A percentile compares a stretch with the other conserved stretches of the same genome.
Conservation (phyloP, 2,113 vertebrate species). For the Sceloporus undulatus region DNA sequence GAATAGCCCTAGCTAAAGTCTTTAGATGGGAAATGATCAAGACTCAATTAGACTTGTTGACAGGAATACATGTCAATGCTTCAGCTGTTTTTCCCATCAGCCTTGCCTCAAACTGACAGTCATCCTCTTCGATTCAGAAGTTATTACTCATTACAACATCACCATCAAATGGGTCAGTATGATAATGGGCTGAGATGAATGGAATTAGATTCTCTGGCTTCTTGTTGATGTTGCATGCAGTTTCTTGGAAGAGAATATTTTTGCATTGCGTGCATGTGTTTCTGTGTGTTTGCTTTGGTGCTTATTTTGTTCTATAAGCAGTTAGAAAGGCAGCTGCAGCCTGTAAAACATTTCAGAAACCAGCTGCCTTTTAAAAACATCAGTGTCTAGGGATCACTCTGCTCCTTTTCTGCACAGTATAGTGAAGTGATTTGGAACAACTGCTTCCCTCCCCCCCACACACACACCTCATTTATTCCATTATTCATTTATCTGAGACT, state of each 20-base stretch:
- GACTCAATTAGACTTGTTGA: conserved; percentile 25
- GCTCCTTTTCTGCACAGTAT: background rate
- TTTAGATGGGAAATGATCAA: conserved; percentile 26
- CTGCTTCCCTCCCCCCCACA: rapidly evolving
- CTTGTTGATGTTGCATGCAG: background rate
- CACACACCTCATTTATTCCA: background rate
- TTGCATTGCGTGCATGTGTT: background rate
- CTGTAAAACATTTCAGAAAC: background rate
- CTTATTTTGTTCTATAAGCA: conserved; percentile 20
- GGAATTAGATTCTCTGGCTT: rapidly evolving
- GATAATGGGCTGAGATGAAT: background rate
- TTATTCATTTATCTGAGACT: conserved; percentile 10
- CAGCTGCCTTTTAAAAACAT: background rate
- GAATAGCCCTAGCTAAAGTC: background rate
- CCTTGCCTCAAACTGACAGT: background rate
- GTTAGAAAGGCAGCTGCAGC: conserved; percentile 32
- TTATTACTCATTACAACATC: conserved; percentile 25
- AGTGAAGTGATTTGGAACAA: background rate
- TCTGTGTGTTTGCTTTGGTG: background rate
- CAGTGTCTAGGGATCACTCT: background rate
- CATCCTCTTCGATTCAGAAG: background rate
- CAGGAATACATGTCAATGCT: conserved; percentile 26
- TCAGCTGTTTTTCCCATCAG: background rate
- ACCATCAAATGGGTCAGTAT: background rate
- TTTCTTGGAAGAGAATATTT: background rate